Evolutionary conservation across 2,113 vertebrate species (phyloP).

Genomic region (Antechinus flavipes): DNA sequence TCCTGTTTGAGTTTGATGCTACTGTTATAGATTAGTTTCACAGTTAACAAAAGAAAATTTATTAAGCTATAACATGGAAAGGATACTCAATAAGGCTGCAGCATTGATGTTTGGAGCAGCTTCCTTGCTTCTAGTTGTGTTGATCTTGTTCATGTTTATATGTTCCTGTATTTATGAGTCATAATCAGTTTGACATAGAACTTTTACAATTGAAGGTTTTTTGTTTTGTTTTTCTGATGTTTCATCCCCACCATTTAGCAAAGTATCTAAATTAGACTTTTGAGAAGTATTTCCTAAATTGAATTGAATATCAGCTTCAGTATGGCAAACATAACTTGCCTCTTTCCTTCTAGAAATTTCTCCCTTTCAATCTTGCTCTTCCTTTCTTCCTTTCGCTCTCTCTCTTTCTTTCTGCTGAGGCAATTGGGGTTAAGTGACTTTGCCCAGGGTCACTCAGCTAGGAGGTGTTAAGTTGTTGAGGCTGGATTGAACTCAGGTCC

Average conservation of each 20-base stretch:
- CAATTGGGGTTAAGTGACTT: no score
- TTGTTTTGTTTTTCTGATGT: background rate
- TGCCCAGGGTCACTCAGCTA: no score
- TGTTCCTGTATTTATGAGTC: background rate
- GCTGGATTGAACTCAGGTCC: no score
- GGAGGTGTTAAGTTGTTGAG: no score
- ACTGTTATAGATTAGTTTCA: background rate
- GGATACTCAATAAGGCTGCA: background rate
- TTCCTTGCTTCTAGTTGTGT: background rate
- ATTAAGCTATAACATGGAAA: background rate
- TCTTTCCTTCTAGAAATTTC: background rate
- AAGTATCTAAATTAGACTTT: background rate
- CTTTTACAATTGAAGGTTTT: background rate
- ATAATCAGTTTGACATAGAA: no score
- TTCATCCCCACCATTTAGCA: background rate
- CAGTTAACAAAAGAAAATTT: background rate
- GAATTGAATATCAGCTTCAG: no score
- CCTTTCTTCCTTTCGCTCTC: no score
- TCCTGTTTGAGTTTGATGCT: background rate
- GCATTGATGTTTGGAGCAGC: background rate
- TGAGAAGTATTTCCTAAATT: background rate
- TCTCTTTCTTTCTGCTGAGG: no score
- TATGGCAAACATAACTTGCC: background rate
- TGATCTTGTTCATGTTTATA: background rate
- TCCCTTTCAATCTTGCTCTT: background rate